Percentiles rank a stretch among this genome's conserved stretches.
phyloP scores from a whole-genome alignment of 1,140 invertebrate species.

The Spodoptera litura region DNA sequence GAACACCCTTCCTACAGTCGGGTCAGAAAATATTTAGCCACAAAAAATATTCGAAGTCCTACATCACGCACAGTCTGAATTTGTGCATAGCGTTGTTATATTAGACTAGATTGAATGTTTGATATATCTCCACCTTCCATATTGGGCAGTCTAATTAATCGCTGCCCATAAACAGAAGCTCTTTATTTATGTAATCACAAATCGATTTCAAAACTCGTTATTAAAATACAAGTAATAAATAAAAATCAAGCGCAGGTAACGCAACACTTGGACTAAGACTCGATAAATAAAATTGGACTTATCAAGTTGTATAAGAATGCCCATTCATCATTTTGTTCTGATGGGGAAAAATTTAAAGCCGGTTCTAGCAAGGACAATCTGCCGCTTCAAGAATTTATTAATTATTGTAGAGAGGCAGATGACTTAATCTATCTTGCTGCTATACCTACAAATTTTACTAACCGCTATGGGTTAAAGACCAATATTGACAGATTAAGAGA shows the following conservation, averaged over 20 bases:
- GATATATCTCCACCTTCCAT: too few species aligned
- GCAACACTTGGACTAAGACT: neutral
- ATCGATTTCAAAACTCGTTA: too few species aligned
- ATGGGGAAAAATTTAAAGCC: constrained; percentile 17
- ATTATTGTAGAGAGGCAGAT: neutral
- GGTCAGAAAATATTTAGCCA: too few species aligned
- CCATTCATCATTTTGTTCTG: neutral
- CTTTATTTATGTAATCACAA: too few species aligned
- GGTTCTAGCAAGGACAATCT: constrained; percentile 23
- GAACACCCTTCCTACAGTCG: too few species aligned
- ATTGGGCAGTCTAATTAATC: too few species aligned
- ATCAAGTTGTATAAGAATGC: neutral
- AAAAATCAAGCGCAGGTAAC: neutral
- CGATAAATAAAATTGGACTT: neutral
- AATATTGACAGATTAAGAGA: constrained; percentile 3
- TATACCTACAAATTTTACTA: neutral
- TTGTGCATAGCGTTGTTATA: neutral
- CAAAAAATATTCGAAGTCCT: too few species aligned
- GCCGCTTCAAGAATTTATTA: neutral
- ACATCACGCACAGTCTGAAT: neutral
- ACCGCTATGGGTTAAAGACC: neutral
- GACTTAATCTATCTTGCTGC: neutral
- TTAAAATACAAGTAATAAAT: too few species aligned
- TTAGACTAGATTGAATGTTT: too few species aligned
- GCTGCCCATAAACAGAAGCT: too few species aligned